Evolutionary conservation across 2,113 vertebrate genomes (phyloP), one percentile per base, ranked within the genome.

Genomic region (Sphyrna mokarran): DNA sequence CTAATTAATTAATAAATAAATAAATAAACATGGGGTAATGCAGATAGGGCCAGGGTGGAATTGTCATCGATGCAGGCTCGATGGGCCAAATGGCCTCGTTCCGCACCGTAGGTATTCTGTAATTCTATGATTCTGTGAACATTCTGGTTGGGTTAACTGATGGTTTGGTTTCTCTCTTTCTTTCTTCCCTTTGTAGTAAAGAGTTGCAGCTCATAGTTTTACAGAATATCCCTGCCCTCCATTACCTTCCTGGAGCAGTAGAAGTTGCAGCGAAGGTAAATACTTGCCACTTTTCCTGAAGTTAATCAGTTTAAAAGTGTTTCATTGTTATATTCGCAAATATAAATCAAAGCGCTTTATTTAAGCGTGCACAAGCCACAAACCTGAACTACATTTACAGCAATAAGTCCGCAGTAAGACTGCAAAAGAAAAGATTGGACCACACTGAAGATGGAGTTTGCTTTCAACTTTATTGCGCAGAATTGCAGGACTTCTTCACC

Each of bases 131-230:
- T 54, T 54, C 48, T 54, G 48, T 54, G 48, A 54, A 54, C 48
- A 26, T 72, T 76, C 40, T 37, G 20, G 33, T 66, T 66, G 37
- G 14, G 61, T 18, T 93, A 66, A 91, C 61, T 66, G n/a, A 48
- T 22, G 29, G 11, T 18, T 72, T 94, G 58, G 33, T n/a, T 61
- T 37, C 68, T n/a, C 33, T 37, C 68, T 43, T 94, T 95, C 93
- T 94, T 3, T 29, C 93, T 48, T 70, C 69, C 68, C 37, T 95
- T 61, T 97, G 95, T 96, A 98, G 98, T 95, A 98, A 98, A 96
- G 97, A 98, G 94, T 83, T 98, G 95, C 97, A 96, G 96, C 83
- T 98, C 96, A 98, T 98, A 96, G 96, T 97, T 90, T 96, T 98
- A 83, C 98, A 98, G 97, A 98, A 96, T 95, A 95, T 98, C 72